Percentiles rank a stretch among this genome's conserved stretches.
Evolutionary conservation across 35 echinoderm and acorn worm genomes (phyloP).

Genomic region (Nesometra sesokonis): DNA sequence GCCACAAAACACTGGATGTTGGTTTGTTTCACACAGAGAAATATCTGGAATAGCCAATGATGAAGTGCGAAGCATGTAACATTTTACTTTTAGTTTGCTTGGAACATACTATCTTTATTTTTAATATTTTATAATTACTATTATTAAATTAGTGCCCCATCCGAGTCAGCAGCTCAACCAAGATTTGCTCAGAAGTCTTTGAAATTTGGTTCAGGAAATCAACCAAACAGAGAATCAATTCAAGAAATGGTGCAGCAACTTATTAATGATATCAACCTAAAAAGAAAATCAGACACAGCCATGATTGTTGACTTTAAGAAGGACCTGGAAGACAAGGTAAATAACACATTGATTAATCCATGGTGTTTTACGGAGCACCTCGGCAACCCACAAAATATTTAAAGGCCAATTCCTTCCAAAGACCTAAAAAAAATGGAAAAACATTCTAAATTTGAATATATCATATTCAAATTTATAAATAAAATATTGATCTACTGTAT

Average conservation of each 20-base stretch:
- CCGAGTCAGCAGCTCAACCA: not conserved
- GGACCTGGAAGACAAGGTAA: constrained; percentile 63
- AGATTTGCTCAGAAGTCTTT: not conserved
- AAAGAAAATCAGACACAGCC: constrained; percentile 79
- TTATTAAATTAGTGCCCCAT: not conserved
- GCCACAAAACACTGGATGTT: too few species aligned
- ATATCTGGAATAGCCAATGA: too few species aligned
- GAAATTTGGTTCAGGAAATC: not conserved
- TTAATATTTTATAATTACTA: too few species aligned
- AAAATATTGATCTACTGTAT: too few species aligned
- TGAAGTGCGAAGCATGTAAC: too few species aligned
- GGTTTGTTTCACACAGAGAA: too few species aligned
- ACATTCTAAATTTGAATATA: too few species aligned
- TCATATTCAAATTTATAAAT: too few species aligned
- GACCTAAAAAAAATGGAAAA: not conserved
- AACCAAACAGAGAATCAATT: constrained; percentile 43
- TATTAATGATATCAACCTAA: constrained; percentile 88
- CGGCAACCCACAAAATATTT: not conserved
- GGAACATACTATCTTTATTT: too few species aligned
- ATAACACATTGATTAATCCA: not conserved
- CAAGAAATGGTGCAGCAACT: constrained; percentile 64
- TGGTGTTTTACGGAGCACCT: not conserved
- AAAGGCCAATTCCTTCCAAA: too few species aligned
- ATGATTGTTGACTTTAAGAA: constrained; percentile 78
- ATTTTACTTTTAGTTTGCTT: too few species aligned